Evolutionary conservation across 2,797 vertebrate species (phyloP).

Genomic region (Lophotriccus pileatus): DNA sequence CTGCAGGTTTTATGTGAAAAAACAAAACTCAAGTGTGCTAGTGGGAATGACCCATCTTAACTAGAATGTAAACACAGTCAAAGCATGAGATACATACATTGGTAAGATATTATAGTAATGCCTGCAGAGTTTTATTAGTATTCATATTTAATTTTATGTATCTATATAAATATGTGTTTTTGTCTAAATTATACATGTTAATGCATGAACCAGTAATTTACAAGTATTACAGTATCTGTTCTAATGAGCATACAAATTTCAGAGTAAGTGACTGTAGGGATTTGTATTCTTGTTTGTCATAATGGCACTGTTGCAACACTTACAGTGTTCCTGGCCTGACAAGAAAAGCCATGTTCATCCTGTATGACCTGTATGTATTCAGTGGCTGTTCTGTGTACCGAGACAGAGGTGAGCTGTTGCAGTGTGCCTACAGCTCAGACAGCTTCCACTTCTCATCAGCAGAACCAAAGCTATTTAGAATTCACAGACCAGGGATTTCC

Average conservation of each 20-base stretch:
- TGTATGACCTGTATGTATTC: slow-evolving; percentile 73
- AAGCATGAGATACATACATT: slow-evolving; percentile 97
- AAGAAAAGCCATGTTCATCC: slow-evolving; percentile 70
- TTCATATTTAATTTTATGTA: slow-evolving; percentile 74
- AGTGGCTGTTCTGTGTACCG: slow-evolving; percentile 64
- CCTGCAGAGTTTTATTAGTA: slow-evolving; percentile 80
- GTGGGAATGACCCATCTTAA: slow-evolving; percentile 94
- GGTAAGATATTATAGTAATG: slow-evolving; percentile 88
- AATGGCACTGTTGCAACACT: slow-evolving; percentile 67
- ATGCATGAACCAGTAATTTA: slow-evolving; percentile 87
- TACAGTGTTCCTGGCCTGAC: slow-evolving; percentile 61
- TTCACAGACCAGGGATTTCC: background rate
- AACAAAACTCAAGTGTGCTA: slow-evolving; percentile 91
- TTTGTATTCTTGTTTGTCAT: slow-evolving; percentile 76
- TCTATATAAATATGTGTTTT: slow-evolving; percentile 76
- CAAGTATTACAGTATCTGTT: slow-evolving; percentile 44
- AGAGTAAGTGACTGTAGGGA: slow-evolving; percentile 56
- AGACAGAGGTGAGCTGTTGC: slow-evolving; percentile 31
- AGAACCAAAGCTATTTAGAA: background rate
- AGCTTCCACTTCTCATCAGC: background rate
- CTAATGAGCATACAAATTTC: slow-evolving; percentile 40
- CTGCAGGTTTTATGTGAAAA: slow-evolving; percentile 99
- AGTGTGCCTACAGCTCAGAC: background rate
- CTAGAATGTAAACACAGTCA: slow-evolving; percentile 83
- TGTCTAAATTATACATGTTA: slow-evolving; percentile 84